These are phyloP conservation scores for Agonopterix alstromeriana DNA, from an alignment of 2,888 invertebrate species.

Conservation along the genomic window DNA sequence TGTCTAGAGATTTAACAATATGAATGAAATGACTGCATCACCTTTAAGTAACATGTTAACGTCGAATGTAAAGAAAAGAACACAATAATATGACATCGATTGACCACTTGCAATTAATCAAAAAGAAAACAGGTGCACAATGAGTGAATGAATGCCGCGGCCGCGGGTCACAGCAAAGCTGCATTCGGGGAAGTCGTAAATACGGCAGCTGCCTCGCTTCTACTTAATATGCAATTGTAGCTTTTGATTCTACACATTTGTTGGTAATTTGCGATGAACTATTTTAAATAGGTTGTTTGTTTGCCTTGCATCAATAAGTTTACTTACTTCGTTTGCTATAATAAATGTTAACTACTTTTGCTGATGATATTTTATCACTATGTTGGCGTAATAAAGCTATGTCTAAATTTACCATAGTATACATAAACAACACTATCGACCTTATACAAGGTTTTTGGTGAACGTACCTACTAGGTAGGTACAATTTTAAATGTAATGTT, in stretches of 20 bases:
- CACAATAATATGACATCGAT: slow-evolving; percentile 54
- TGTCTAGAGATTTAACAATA: too few relatives aligned
- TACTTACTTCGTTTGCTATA: background rate
- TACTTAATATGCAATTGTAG: slow-evolving; percentile 25
- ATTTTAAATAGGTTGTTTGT: slow-evolving; percentile 7
- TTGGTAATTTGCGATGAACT: slow-evolving; percentile 26
- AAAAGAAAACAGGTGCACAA: slow-evolving; percentile 60
- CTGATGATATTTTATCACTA: too few relatives aligned
- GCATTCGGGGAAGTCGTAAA: slow-evolving; percentile 63
- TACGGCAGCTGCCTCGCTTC: slow-evolving; percentile 54
- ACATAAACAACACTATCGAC: too few relatives aligned
- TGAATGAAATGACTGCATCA: background rate
- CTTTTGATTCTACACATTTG: slow-evolving; percentile 48
- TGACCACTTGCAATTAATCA: slow-evolving; percentile 57
- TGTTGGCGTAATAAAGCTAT: too few relatives aligned
- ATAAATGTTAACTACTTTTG: slow-evolving; percentile 1
- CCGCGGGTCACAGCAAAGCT: slow-evolving; percentile 45
- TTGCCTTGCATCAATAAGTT: background rate
- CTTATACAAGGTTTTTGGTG: too few relatives aligned
- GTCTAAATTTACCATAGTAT: too few relatives aligned
- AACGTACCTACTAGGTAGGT: too few relatives aligned
- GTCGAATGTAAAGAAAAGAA: background rate
- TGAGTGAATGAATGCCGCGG: slow-evolving; percentile 35
- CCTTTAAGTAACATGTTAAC: background rate
- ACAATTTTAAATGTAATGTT: too few relatives aligned